Percentiles rank a stretch among this genome's conserved stretches.
phyloP scores from a whole-genome alignment of 1,140 invertebrate genomes.

The Drosophila bocki region DNA sequence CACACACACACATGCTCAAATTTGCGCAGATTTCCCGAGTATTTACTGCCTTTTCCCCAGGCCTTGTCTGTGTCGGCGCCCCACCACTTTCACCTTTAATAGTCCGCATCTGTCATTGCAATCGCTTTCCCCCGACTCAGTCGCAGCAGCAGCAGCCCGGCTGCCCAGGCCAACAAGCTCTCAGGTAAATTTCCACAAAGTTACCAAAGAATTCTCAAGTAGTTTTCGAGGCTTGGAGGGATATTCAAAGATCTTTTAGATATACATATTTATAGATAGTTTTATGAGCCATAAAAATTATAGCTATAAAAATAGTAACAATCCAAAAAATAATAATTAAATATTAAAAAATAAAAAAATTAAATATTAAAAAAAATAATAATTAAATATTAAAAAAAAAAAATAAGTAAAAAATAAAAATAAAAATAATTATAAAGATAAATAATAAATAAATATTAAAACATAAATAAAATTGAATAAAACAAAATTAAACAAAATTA shows the following conservation, averaged over 20 bases:
- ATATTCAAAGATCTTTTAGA: neutral
- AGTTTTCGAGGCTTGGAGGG: neutral
- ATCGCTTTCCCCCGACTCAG: constrained; percentile 9
- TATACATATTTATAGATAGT: too few relatives aligned
- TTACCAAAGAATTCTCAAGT: neutral
- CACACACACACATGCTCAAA: constrained; percentile 11
- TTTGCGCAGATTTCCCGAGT: constrained; percentile 10
- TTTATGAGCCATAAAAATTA: too few relatives aligned
- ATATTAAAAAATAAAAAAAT: too few relatives aligned
- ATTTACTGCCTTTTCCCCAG: constrained; percentile 3
- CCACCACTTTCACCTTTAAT: constrained; percentile 43
- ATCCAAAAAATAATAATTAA: too few relatives aligned
- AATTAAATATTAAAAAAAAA: too few relatives aligned
- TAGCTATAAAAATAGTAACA: too few relatives aligned
- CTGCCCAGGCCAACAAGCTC: neutral
- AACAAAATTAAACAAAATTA: too few relatives aligned
- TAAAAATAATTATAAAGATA: too few relatives aligned
- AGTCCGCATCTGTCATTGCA: constrained; percentile 48
- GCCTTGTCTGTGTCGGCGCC: neutral
- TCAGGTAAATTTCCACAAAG: neutral
- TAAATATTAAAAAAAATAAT: too few relatives aligned
- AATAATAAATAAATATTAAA: too few relatives aligned
- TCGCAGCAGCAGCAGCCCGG: neutral
- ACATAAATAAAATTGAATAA: too few relatives aligned
- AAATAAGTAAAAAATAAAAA: too few relatives aligned